phyloP scores from a whole-genome alignment of 2,888 invertebrate species.

The Chymomyza procnemis region DNA sequence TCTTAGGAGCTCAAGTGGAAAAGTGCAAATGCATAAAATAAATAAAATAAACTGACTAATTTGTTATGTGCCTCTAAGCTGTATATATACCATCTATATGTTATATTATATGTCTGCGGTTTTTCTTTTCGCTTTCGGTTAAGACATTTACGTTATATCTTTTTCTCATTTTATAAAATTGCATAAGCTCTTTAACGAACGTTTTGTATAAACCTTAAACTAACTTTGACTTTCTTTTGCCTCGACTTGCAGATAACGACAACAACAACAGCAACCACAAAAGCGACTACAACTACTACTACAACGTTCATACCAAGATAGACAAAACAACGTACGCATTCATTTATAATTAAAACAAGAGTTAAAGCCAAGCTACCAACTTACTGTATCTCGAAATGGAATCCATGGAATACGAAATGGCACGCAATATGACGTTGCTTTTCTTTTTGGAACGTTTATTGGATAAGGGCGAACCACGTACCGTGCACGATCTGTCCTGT shows the following conservation, averaged over 20 bases:
- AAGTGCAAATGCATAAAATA: constrained; percentile 67
- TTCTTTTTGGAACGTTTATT: constrained; percentile 99
- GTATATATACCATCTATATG: too few relatives aligned
- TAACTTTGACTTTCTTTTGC: constrained; percentile 22
- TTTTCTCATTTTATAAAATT: constrained; percentile 38
- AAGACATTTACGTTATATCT: constrained; percentile 3
- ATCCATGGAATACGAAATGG: constrained; percentile 95
- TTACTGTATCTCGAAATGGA: constrained; percentile 82
- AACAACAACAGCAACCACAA: constrained; percentile 24
- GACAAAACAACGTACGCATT: constrained; percentile 36
- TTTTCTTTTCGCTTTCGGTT: constrained; percentile 9
- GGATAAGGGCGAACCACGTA: constrained; percentile 96
- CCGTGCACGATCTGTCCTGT: constrained; percentile 97
- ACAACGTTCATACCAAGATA: constrained; percentile 2
- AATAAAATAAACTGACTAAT: constrained; percentile 39
- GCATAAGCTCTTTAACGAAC: constrained; percentile 47
- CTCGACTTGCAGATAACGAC: constrained; percentile 55
- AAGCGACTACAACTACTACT: constrained; percentile 11
- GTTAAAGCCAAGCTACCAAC: constrained; percentile 8
- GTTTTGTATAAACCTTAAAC: constrained; percentile 16
- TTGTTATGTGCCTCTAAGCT: constrained; percentile 21
- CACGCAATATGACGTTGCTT: constrained; percentile 95
- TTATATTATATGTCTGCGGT: constrained; percentile 29
- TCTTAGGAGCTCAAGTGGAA: constrained; percentile 17
- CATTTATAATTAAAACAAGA: constrained; percentile 42